Evolutionary conservation across 2,113 vertebrate species (phyloP).

Genomic region (Vidua macroura): DNA sequence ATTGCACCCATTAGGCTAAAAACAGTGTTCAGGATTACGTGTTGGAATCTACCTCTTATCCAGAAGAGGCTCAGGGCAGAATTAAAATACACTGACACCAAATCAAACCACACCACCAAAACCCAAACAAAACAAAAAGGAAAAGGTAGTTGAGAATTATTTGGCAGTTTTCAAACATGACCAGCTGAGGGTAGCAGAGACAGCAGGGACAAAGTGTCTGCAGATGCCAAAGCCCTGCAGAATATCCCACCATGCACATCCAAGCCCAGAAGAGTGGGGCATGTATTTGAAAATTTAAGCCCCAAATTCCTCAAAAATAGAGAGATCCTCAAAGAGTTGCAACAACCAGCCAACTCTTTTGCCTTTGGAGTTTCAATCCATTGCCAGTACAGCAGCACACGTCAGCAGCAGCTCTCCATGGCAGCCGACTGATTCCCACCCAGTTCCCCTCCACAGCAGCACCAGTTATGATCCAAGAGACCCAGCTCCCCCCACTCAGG

Average conservation of each 20-base stretch:
- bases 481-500: background rate
- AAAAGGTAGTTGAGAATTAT: background rate
- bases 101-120: background rate
- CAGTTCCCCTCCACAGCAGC: background rate
- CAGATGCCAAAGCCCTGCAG: accelerated
- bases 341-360: background rate
- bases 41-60: background rate
- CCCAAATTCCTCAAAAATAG: background rate
- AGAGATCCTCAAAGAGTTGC: background rate
- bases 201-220: background rate
- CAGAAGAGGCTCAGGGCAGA: background rate
- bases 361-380: background rate
- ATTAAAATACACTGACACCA: accelerated
- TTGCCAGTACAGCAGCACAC: accelerated
- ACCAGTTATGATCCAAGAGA: background rate
- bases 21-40: accelerated
- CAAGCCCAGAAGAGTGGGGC: accelerated
- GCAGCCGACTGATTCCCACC: background rate
- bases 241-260: accelerated
- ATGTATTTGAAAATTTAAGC: background rate
- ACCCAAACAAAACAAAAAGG: background rate
- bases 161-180: background rate
- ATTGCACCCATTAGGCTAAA: background rate
- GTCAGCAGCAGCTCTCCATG: background rate
- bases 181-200: background rate